Evolutionary conservation across 2,888 invertebrate species (phyloP).

Genomic region (Saturnia pavonia): DNA sequence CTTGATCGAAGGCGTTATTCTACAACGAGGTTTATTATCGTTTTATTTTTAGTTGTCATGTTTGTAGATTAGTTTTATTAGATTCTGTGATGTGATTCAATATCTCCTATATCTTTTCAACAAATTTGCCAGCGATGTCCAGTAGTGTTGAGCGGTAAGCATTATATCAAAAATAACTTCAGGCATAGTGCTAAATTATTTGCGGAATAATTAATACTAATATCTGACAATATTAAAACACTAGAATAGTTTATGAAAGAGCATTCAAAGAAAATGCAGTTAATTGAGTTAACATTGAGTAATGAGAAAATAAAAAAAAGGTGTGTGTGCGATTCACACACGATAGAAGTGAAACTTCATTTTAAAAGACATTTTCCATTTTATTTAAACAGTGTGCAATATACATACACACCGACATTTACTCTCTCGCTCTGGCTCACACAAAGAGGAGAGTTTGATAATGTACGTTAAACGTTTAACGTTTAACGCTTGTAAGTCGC

Average conservation of each 20-base stretch:
- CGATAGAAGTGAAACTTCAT: too few relatives aligned
- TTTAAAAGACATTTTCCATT: too few relatives aligned
- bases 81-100: background rate
- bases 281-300: too few relatives aligned
- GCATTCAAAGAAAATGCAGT: too few relatives aligned
- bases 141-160: background rate
- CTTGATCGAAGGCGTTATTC: slow-evolving; percentile 41
- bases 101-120: background rate
- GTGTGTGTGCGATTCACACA: too few relatives aligned
- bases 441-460: too few relatives aligned
- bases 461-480: too few relatives aligned
- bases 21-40: slow-evolving; percentile 26
- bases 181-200: background rate
- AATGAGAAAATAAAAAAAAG: too few relatives aligned
- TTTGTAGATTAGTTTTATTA: background rate
- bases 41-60: slow-evolving; percentile 5
- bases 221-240: background rate
- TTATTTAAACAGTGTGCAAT: too few relatives aligned
- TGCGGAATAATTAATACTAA: background rate
- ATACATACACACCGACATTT: too few relatives aligned
- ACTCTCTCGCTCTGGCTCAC: too few relatives aligned
- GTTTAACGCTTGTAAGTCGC: too few relatives aligned
- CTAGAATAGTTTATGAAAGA: background rate
- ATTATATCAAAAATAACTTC: background rate
- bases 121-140: background rate